Evolutionary conservation across 2,797 vertebrate species (phyloP).

Genomic region (Leptoclinus maculatus): DNA sequence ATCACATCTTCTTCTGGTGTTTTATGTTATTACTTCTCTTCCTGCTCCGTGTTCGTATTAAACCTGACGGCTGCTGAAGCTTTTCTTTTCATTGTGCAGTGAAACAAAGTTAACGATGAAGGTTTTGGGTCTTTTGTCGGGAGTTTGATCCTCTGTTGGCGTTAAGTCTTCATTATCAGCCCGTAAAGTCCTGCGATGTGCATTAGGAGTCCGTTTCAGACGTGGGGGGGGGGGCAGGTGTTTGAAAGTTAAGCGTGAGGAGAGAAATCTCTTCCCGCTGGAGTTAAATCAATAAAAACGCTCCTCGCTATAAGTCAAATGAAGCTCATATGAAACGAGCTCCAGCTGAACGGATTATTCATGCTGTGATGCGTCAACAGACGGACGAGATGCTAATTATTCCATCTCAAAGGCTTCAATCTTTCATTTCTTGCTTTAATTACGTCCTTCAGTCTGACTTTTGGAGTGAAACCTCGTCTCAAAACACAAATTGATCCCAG

Average conservation of each 20-base stretch:
- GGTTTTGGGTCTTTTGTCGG: not conserved
- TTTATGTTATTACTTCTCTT: too few species aligned
- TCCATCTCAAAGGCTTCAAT: constrained; percentile 6
- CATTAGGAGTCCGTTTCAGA: not conserved
- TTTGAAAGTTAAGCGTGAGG: not conserved
- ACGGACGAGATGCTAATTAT: constrained; percentile 33
- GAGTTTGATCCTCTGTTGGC: constrained; percentile 39
- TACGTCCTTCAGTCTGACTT: constrained; percentile 1
- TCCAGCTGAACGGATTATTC: constrained; percentile 43
- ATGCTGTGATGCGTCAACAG: constrained; percentile 32
- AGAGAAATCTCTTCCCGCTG: constrained; percentile 21
- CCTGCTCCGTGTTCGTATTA: too few species aligned
- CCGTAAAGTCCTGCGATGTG: constrained; percentile 16
- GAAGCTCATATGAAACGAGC: constrained; percentile 42
- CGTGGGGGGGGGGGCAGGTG: constrained; percentile 1
- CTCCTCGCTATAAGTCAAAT: constrained; percentile 15
- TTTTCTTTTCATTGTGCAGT: not conserved
- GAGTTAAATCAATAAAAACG: constrained; percentile 34
- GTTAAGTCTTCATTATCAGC: constrained; percentile 27
- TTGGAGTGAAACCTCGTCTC: constrained; percentile 13
- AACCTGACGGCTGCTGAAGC: too few species aligned
- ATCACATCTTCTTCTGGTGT: too few species aligned
- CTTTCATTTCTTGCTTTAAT: constrained; percentile 13
- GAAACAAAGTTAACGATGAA: constrained; percentile 29
- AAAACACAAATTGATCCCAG: constrained; percentile 67